phyloP scores from a whole-genome alignment of 2,797 vertebrate species.

The Hoplostethus mediterraneus region DNA sequence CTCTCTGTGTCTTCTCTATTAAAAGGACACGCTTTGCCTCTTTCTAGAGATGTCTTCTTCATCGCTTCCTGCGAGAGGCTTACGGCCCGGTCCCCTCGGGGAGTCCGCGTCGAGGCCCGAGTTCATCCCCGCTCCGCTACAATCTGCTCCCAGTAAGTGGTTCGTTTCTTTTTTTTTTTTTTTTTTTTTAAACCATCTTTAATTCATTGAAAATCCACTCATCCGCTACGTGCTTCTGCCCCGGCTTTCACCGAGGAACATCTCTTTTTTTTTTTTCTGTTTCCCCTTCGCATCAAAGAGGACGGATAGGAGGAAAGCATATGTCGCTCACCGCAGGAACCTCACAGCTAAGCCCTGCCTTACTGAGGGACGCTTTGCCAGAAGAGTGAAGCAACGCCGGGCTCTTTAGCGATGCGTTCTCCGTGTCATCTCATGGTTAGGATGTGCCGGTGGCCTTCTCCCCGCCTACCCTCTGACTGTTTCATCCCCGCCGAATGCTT shows the following conservation, averaged over 20 bases:
- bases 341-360: conserved; percentile 38
- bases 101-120: conserved; percentile 21
- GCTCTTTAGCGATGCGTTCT: conserved; percentile 46
- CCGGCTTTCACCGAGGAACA: conserved; percentile 54
- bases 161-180: conserved; percentile 2
- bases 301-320: conserved; percentile 51
- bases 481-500: conserved; percentile 24
- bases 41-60: conserved; percentile 57
- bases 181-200: conserved; percentile 58
- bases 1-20: conserved; percentile 55
- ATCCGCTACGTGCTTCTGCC: conserved; percentile 30
- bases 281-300: conserved; percentile 55
- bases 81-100: conserved; percentile 40
- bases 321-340: conserved; percentile 47
- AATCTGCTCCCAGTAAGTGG: conserved; percentile 34
- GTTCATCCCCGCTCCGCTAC: conserved; percentile 36
- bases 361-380: conserved; percentile 31
- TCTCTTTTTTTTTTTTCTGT: conserved; percentile 37
- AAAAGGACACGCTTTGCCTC: conserved; percentile 72
- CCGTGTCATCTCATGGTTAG: conserved; percentile 44
- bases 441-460: conserved; percentile 43
- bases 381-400: conserved; percentile 32
- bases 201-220: conserved; percentile 64
- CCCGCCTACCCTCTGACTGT: conserved; percentile 6
- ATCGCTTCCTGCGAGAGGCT: conserved; percentile 34